phyloP scores from a whole-genome alignment of 2,113 vertebrate species.

The Forbesichthys papilliferus region DNA sequence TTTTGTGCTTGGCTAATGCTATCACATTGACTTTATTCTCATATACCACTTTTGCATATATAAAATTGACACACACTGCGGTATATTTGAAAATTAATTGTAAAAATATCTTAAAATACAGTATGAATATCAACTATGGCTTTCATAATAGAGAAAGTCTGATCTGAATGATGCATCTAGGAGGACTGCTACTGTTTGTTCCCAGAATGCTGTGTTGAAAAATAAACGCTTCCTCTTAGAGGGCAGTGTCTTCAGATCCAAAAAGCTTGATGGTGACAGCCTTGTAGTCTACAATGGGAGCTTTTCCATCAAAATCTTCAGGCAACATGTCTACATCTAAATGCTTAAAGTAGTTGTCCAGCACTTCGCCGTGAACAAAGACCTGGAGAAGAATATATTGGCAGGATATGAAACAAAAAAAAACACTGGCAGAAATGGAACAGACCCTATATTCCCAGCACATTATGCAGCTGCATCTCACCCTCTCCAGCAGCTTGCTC shows the following conservation, averaged over 20 bases:
- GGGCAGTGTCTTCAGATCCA: slow-evolving; percentile 89
- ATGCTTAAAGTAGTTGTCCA: slow-evolving; percentile 86
- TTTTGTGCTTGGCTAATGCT: not conserved
- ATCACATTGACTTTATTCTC: slow-evolving; percentile 4
- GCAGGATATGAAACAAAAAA: not conserved
- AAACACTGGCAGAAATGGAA: not conserved
- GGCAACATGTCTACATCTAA: slow-evolving; percentile 87
- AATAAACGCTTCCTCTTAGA: slow-evolving; percentile 67
- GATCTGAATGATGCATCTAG: slow-evolving; percentile 23
- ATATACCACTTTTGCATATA: slow-evolving; percentile 34
- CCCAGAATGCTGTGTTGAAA: not conserved
- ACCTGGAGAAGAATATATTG: slow-evolving; percentile 73
- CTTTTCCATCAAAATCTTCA: slow-evolving; percentile 87
- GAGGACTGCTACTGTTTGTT: not conserved
- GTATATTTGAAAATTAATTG: slow-evolving; percentile 16
- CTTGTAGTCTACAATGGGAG: slow-evolving; percentile 82
- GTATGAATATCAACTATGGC: slow-evolving; percentile 17
- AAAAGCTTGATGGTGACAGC: slow-evolving; percentile 84
- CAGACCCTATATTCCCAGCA: too few species aligned
- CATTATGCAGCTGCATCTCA: slow-evolving; percentile 56
- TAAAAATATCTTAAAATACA: slow-evolving; percentile 8
- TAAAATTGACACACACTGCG: not conserved
- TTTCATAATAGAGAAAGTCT: slow-evolving; percentile 21
- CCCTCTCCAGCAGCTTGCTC: slow-evolving; percentile 94
- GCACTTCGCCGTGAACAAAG: slow-evolving; percentile 90